These are phyloP conservation scores for Eudyptes chrysolophus DNA, from an alignment of 2,113 vertebrate species.

Conservation along the genomic window DNA sequence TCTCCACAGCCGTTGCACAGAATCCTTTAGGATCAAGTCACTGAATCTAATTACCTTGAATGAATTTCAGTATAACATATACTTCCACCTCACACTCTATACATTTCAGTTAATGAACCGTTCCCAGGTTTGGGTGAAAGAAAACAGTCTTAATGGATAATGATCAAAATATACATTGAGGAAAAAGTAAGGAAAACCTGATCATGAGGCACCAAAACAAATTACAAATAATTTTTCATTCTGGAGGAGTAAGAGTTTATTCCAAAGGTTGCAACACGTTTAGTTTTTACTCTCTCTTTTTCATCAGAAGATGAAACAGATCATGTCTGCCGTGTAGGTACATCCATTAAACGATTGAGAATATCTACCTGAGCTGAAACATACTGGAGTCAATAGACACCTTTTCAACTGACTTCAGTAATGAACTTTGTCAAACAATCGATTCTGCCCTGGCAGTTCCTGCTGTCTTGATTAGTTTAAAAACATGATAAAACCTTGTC, in stretches of 20 bases:
- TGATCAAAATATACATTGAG: not conserved
- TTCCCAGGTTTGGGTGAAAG: not conserved
- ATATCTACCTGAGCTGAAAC: not conserved
- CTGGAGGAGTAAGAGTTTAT: not conserved
- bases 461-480: not conserved
- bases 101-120: not conserved
- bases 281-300: not conserved
- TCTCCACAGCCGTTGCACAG: not conserved
- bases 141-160: not conserved
- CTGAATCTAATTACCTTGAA: not conserved
- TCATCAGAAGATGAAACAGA: not conserved
- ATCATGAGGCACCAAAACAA: not conserved
- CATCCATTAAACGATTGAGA: not conserved
- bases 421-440: conserved; percentile 6
- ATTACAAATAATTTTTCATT: not conserved
- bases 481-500: not conserved
- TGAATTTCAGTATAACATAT: not conserved
- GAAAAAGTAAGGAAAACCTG: not conserved
- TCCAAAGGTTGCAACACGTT: not conserved
- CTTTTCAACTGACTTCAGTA: not conserved
- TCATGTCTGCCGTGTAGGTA: not conserved
- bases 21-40: not conserved
- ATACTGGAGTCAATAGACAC: not conserved
- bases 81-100: not conserved
- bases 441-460: not conserved